These are phyloP conservation scores for Drosophila repleta DNA, from an alignment of 1,140 invertebrate genomes.

Conservation along the genomic window DNA sequence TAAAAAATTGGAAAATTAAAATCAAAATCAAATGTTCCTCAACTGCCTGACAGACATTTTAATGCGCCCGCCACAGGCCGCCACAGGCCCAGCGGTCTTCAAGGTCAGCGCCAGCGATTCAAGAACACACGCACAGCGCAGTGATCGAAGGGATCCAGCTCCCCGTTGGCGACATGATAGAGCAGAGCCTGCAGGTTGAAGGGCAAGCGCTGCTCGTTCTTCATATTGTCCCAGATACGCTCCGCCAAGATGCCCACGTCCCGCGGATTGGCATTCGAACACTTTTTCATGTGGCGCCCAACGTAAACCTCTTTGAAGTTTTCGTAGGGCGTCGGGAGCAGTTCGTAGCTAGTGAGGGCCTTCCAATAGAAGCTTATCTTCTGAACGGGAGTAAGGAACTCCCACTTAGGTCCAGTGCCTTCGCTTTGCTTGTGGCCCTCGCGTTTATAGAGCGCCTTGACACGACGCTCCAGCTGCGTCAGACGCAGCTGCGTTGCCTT, in stretches of 20 bases:
- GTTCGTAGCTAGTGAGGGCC: constrained; percentile 22
- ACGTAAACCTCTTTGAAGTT: constrained; percentile 51
- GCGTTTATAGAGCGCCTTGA: constrained; percentile 18
- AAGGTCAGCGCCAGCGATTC: constrained; percentile 36
- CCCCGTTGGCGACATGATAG: constrained; percentile 46
- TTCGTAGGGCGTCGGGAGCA: constrained; percentile 43
- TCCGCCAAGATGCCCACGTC: background rate
- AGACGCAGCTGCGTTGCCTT: background rate
- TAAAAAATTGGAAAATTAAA: constrained; percentile 57
- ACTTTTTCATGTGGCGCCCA: background rate
- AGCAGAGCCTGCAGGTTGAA: constrained; percentile 61
- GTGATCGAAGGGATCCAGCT: constrained; percentile 55
- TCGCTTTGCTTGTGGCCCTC: background rate
- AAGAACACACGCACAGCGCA: constrained; percentile 49
- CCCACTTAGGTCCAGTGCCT: constrained; percentile 5
- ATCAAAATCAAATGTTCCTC: constrained; percentile 49
- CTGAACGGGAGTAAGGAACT: constrained; percentile 1
- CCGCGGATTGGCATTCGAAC: background rate
- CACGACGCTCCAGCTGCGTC: background rate
- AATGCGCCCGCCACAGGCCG: background rate
- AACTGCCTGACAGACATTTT: constrained; percentile 31
- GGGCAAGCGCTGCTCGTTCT: constrained; percentile 39
- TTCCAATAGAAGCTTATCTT: constrained; percentile 63
- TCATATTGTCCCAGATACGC: constrained; percentile 26
- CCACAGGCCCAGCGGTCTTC: background rate